Base-by-base conservation (phyloP, 2,888 invertebrate species). In the Lycia hirtaria region DNA sequence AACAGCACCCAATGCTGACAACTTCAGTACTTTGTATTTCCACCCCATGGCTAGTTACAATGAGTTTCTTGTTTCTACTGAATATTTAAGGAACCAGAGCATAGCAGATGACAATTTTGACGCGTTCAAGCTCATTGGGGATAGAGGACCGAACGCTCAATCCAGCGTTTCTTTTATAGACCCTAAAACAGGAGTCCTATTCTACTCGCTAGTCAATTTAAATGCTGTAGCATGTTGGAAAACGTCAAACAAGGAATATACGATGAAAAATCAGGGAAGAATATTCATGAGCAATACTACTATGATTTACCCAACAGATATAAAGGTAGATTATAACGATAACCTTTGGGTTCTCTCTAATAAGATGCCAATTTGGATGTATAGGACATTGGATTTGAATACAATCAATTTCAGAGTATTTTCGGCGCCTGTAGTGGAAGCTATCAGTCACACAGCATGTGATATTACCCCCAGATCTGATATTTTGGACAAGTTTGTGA, bases 191-290 rank as follows among this genome's bases (percentile, higher is more conserved):
- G 95, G 95, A 0, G 95, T 96, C 0, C 80, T 96, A 0, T 96
- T 96, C 79, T 96, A 96, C 76, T 94, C 96, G 0, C 78, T 96
- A 50, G 94, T 96, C 0, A 96, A 96, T 73, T 77, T 95, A 14
- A 96, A 96, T 73, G 95, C 96, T 0, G 94, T 96, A 0, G 96
- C 95, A 0, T 96, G 96, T 71, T 96, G 96, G 96, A 94, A 93
- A 68, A 95, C 95, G 0, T 94, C 94, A 0, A 95, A 94, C 66
- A 93, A 93, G 38, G 93, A 92, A 0, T 96, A 96, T 72, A 93
- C 92, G 4, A 94, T 94, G 84, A 93, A 94, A 63, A 94, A 95
- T 6, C 96, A 96, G 75, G 96, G 95, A 3, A 89, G 95, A 32
- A 93, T 96, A 45, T 96, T 94, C 62, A 94, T 94, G 94, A 95